Conservation (phyloP, 2,888 invertebrate genomes). For the Pyrgus malvae region DNA sequence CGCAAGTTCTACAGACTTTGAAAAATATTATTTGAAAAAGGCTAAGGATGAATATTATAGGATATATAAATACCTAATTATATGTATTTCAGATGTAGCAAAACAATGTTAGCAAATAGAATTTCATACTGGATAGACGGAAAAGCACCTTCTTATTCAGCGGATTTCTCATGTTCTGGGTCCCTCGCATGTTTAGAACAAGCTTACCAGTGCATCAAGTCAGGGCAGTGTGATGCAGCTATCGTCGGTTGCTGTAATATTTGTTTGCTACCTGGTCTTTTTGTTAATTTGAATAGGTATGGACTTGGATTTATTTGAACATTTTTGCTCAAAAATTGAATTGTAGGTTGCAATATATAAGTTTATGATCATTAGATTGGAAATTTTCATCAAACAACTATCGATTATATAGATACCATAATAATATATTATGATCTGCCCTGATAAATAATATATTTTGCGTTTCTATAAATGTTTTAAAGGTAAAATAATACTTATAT, state of each 20-base stretch:
- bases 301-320: neutral
- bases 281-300: neutral
- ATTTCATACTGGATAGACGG: constrained; percentile 10
- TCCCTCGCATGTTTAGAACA: neutral
- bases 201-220: neutral
- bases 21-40: neutral
- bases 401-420: too few relatives aligned
- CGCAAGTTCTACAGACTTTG: neutral
- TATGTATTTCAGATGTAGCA: constrained; percentile 1
- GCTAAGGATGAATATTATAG: neutral
- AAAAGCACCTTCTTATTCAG: neutral
- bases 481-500: too few relatives aligned
- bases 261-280: neutral
- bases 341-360: too few relatives aligned
- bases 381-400: too few relatives aligned
- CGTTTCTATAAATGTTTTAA: too few relatives aligned
- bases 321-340: too few relatives aligned
- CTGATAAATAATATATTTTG: too few relatives aligned
- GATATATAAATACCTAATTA: neutral
- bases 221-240: constrained; percentile 5
- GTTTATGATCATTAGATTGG: too few relatives aligned
- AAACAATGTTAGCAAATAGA: constrained; percentile 3
- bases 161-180: neutral
- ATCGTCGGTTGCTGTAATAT: neutral
- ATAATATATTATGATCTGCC: too few relatives aligned